Base-by-base conservation (phyloP, 2,888 invertebrate species). In the Kuschelorhynchus macadamiae region DNA sequence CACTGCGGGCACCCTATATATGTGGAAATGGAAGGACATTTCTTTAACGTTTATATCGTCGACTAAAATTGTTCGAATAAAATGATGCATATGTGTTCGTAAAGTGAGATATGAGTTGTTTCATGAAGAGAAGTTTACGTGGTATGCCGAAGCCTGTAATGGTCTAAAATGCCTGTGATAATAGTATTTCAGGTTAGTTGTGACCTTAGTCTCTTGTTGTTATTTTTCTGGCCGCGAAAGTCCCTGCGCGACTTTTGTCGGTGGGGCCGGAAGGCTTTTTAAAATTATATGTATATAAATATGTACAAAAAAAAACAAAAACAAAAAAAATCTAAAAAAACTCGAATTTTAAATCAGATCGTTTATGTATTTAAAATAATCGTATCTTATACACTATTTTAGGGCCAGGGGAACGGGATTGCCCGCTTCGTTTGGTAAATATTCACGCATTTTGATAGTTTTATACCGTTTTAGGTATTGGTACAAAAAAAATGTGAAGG, bases 141-240 rank as follows among this genome's bases (percentile, higher is more conserved):
- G 16, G 30, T 20, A 44, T 33, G 20, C 18, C 17, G 36, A 32
- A 39, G 72, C 70, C 73, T 76, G 75, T 71, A 75, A 73, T 78
- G 80, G 79, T 78, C 81, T 85, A 87, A 86, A 86, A 87, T 86
- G 88, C 88, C 88, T 88, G 88, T 88, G 88, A 88, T 88, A 88
- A 87, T 88, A 88, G 87, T 87, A 88, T 88, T 88, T 88, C 87
- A 87, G 88, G 87, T 88, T 88, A 87, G 87, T 88, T 88, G 87
- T 88, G 88, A 88, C 87, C 87, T 88, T 88, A 87, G 87, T 87
- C 86, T 87, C 86, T 87, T 81, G 83, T 84, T 84, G 82, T 85
- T 84, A 83, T 84, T 83, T 83, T 82, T 83, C 80, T 73, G 74
- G 79, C 76, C 67, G 65, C 71, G 36, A 64, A 70, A 69, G 70